These are phyloP conservation scores for Steinernema scapterisci DNA, from an alignment of 2,888 invertebrate genomes.

Conservation along the genomic window DNA sequence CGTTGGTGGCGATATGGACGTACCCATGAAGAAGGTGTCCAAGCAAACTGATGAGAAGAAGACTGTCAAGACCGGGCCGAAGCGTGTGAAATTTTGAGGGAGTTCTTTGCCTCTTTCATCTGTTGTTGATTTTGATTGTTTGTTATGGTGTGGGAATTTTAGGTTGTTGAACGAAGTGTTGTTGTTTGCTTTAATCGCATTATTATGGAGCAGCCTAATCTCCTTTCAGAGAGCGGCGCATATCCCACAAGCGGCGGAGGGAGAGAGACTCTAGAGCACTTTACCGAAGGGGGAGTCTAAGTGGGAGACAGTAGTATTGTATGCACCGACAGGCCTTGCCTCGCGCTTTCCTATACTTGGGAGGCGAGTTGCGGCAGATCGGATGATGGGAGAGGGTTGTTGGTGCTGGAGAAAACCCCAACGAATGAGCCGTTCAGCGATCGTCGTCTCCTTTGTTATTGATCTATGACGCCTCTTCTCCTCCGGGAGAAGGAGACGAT, in stretches of 20 bases:
- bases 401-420: slow-evolving; percentile 22
- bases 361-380: too few species aligned
- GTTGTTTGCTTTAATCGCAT: slow-evolving; percentile 20
- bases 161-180: neutral
- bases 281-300: neutral
- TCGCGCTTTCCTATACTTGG: slow-evolving; percentile 12
- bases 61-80: neutral
- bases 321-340: neutral
- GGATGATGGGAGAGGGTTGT: neutral
- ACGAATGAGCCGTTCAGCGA: neutral
- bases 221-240: neutral
- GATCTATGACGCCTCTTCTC: slow-evolving; percentile 29
- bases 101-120: neutral
- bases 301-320: slow-evolving; percentile 1
- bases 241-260: neutral
- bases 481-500: slow-evolving; percentile 2
- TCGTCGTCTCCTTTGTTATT: slow-evolving; percentile 16
- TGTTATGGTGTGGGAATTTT: neutral
- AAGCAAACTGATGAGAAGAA: too few species aligned
- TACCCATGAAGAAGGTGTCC: neutral
- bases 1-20: slow-evolving; percentile 10
- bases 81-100: slow-evolving; percentile 9
- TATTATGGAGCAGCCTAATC: slow-evolving; percentile 13
- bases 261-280: neutral
- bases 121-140: slow-evolving; percentile 24